phyloP scores from a whole-genome alignment of 1,140 invertebrate genomes.

The Scaptodrosophila lebanonensis region DNA sequence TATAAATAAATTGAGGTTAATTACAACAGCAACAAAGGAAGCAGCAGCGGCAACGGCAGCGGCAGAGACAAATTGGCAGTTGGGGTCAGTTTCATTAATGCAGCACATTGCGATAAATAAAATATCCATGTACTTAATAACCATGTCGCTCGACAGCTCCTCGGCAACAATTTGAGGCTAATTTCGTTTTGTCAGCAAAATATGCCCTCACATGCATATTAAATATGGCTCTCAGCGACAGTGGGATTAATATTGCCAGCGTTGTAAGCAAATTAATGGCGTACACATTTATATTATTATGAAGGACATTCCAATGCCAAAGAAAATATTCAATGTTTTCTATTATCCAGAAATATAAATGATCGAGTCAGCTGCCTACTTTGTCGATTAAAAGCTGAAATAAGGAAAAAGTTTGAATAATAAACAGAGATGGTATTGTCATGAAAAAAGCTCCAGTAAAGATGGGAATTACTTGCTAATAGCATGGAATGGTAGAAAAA shows the following conservation, averaged over 20 bases:
- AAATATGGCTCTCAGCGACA: conserved; percentile 39
- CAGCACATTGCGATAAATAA: conserved; percentile 36
- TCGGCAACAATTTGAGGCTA: conserved; percentile 60
- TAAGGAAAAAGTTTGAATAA: too few species aligned
- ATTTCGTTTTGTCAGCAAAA: conserved; percentile 58
- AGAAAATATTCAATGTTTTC: too few species aligned
- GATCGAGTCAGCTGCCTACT: too few species aligned
- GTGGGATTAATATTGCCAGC: conserved; percentile 7
- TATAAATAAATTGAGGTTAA: conserved; percentile 69
- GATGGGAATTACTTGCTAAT: too few species aligned
- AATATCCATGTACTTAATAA: conserved; percentile 57
- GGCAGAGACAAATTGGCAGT: conserved; percentile 8
- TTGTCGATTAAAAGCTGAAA: too few species aligned
- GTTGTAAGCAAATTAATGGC: background rate
- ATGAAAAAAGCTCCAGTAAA: too few species aligned
- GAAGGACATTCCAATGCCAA: too few species aligned
- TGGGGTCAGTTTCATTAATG: conserved; percentile 35
- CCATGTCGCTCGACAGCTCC: conserved; percentile 33
- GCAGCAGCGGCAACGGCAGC: background rate
- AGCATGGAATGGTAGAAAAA: too few species aligned
- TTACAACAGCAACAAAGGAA: conserved; percentile 25
- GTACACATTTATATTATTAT: background rate
- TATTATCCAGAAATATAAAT: too few species aligned
- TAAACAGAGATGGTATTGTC: too few species aligned
- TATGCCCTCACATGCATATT: conserved; percentile 58